Evolutionary conservation across 2,113 vertebrate species (phyloP).

Genomic region (Cygnus buccinator): DNA sequence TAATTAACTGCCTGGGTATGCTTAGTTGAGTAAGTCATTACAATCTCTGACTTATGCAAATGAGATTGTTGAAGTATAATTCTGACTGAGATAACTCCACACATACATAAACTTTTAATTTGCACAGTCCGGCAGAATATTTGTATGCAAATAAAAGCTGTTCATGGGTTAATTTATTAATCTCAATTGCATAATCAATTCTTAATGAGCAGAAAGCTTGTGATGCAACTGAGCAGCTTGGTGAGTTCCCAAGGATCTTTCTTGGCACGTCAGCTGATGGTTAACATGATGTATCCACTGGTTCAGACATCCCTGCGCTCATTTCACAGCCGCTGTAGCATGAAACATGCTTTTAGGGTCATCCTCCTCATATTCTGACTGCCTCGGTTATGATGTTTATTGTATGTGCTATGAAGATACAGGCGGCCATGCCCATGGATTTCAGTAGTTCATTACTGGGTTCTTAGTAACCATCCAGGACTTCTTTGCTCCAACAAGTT

Average conservation of each 20-base stretch:
- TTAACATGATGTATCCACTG: neutral
- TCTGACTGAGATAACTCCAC: slow-evolving; percentile 29
- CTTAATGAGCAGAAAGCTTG: neutral
- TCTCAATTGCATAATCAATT: neutral
- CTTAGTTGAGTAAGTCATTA: slow-evolving; percentile 79
- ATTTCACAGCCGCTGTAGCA: neutral
- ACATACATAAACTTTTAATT: slow-evolving; percentile 44
- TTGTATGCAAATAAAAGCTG: slow-evolving; percentile 9
- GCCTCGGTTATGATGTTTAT: neutral
- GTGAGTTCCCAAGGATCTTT: neutral
- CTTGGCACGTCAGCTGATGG: neutral
- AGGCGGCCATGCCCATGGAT: neutral
- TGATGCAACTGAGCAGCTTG: neutral
- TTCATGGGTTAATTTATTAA: slow-evolving; percentile 28
- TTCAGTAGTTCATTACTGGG: neutral
- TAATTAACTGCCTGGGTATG: slow-evolving; percentile 77
- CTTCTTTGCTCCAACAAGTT: neutral
- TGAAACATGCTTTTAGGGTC: neutral
- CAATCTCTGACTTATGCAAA: slow-evolving; percentile 76
- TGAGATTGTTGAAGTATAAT: slow-evolving; percentile 39
- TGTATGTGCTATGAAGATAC: neutral
- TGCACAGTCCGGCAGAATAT: neutral
- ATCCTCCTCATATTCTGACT: neutral
- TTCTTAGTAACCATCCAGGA: neutral
- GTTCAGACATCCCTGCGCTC: neutral